Base-by-base conservation (phyloP, 2,888 invertebrate species). In the Cheilosia soror region DNA sequence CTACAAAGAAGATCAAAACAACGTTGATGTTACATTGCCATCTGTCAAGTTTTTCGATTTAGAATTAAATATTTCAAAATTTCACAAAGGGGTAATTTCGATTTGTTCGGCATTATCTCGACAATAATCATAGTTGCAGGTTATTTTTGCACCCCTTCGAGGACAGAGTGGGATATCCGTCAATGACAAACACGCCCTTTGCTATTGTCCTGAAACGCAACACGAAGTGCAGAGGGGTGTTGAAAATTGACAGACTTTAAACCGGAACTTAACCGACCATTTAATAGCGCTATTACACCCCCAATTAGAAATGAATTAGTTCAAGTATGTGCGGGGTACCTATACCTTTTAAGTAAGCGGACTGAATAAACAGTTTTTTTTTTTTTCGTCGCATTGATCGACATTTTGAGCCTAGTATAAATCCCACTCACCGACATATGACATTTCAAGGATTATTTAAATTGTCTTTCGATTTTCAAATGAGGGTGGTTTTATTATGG, bases 281-380 rank as follows among this genome's bases (percentile, higher is more conserved):
- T 90, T 90, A 90, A 91, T 89, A 89, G 90, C 88, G 89, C 90
- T 89, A 90, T 91, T 90, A 90, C 91, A 91, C 90, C 90, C 91
- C 90, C 91, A 92, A 91, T 92, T 92, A 91, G 89, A 87, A 89
- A 81, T 88, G 88, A 90, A 90, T 89, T 88, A 89, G 87, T 87
- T 68, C 15, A 72, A 85, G 72, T 83, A 66, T 49, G 51, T 63
- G 20, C 33, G 71, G 65, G 33, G 55, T 77, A 77, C 69, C 71
- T 42, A 58, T 77, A 77, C 69, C 71, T 68, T 83, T 78, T 71
- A 33, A 27, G 63, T 33, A 31, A 44, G 27, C 29, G 72, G 2
- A 53, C 53, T 68, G 47, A 44, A 40, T 65, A 60, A 62, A 62
- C 55, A 71, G 58, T 62, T 44, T 66, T 15, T n/a, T 31, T 40